Evolutionary conservation across 1,140 invertebrate genomes (phyloP), one percentile per base, ranked within the genome.

Genomic region (Formica exsecta): DNA sequence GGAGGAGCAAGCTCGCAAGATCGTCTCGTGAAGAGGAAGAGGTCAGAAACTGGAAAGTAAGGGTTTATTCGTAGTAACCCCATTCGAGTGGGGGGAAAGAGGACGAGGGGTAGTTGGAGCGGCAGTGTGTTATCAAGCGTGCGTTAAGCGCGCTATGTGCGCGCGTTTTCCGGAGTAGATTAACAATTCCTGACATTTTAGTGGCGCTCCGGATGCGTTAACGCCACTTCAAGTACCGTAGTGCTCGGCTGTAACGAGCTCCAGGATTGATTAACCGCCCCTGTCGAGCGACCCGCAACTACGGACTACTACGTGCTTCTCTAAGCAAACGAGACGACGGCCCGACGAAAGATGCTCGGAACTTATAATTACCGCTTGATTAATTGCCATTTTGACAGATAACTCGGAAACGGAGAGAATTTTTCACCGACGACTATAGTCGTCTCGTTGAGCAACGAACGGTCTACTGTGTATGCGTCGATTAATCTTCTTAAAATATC

Each of bases 231-330:
- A 79, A 74, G 86, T 85, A 74, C 68, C 83, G n/a, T 59, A 32
- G 75, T 57, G 75, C 65, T 66, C 87, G 86, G 86, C 86, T 86
- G 75, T 92, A 93, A 92, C 88, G 92, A 93, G 91, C 89, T 83
- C 70, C 83, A 84, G 79, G 92, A 93, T 94, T 93, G 92, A 94
- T 94, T 93, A 93, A 94, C 89, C 90, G 87, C 87, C 87, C 75
- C 85, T 73, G 89, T 85, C 59, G 86, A 75, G 80, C 80, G 76
- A 86, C 86, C 61, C 61, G 76, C 88, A 59, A 68, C 74, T 62
- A 77, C 77, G 75, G 71, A 70, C 83, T 70, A 51, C 83, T 80
- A 81, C 84, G 88, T 77, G 85, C 68, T 64, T 65, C 71, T 89
- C 74, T 62, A 80, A 86, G 85, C 77, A 89, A 89, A 90, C 89